Percentiles rank a stretch among this genome's conserved stretches.
Evolutionary conservation across 2,888 invertebrate genomes (phyloP).

Genomic region (Galerucella nymphaeae): DNA sequence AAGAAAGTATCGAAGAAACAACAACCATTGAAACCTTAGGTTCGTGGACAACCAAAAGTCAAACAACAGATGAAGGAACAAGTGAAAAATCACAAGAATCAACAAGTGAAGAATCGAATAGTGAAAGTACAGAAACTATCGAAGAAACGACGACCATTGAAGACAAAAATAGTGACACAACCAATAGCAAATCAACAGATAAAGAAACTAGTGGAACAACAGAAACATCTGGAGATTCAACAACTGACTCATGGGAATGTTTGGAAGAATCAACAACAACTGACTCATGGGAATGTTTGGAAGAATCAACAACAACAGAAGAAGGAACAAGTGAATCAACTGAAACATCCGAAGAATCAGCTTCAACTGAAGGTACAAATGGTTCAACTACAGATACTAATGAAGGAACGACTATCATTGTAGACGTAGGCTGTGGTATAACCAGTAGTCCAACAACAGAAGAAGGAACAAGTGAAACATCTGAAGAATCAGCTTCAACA

Average conservation of each 20-base stretch:
- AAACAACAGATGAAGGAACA: background rate
- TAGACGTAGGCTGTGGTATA: background rate
- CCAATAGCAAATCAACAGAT: background rate
- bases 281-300: background rate
- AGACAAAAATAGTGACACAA: background rate
- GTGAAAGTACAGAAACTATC: background rate
- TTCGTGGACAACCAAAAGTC: background rate
- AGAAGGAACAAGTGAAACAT: background rate
- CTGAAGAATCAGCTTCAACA: background rate
- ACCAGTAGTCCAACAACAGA: background rate
- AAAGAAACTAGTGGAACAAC: background rate
- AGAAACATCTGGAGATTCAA: background rate
- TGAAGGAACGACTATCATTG: background rate
- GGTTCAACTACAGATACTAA: background rate
- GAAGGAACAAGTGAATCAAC: constrained; percentile 9
- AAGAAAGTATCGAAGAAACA: background rate
- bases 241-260: background rate
- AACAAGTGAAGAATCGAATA: background rate
- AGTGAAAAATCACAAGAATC: background rate
- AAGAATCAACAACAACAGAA: background rate
- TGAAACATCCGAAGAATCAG: constrained; percentile 2
- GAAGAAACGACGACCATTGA: background rate
- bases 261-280: background rate
- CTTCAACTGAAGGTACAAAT: background rate
- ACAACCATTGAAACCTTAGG: no score